Evolutionary conservation across 2,797 vertebrate genomes (phyloP).

Genomic region (Anguilla megastoma): DNA sequence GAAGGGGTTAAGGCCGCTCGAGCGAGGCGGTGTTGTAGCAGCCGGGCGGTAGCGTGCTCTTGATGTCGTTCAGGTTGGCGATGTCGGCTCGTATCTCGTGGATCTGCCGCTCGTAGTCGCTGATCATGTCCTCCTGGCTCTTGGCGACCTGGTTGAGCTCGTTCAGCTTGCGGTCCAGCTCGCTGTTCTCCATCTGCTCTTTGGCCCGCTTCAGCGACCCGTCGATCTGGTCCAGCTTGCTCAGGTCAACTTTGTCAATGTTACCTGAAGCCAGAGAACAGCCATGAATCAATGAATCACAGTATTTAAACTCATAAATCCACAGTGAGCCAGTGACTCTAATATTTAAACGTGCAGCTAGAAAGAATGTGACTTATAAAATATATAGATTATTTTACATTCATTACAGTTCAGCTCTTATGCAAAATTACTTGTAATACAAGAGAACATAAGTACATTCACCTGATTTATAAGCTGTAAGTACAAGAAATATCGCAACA

Average conservation of each 20-base stretch:
- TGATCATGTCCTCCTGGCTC: constrained; percentile 86
- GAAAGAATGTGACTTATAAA: background rate
- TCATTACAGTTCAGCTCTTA: background rate
- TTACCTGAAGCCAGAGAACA: constrained; percentile 72
- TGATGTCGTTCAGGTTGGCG: constrained; percentile 93
- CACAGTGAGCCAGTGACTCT: background rate
- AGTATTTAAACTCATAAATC: background rate
- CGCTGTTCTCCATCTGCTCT: constrained; percentile 81
- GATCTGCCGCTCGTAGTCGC: constrained; percentile 89
- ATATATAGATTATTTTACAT: background rate
- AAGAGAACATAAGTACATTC: background rate
- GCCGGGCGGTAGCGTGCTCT: constrained; percentile 87
- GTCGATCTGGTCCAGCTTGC: constrained; percentile 88
- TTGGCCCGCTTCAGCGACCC: constrained; percentile 84
- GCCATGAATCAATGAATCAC: background rate
- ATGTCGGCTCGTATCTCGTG: constrained; percentile 89
- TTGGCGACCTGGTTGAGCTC: constrained; percentile 84
- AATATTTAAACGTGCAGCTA: background rate
- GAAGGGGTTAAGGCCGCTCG: constrained; percentile 82
- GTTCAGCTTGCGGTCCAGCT: constrained; percentile 85
- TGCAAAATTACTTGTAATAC: background rate
- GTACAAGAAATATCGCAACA: background rate
- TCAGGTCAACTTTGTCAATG: constrained; percentile 91
- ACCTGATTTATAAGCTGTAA: background rate
- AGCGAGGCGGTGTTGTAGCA: constrained; percentile 96